Evolutionary conservation across 2,797 vertebrate genomes (phyloP), one percentile per base, ranked within the genome.

Genomic region (Xenentodon cancila): DNA sequence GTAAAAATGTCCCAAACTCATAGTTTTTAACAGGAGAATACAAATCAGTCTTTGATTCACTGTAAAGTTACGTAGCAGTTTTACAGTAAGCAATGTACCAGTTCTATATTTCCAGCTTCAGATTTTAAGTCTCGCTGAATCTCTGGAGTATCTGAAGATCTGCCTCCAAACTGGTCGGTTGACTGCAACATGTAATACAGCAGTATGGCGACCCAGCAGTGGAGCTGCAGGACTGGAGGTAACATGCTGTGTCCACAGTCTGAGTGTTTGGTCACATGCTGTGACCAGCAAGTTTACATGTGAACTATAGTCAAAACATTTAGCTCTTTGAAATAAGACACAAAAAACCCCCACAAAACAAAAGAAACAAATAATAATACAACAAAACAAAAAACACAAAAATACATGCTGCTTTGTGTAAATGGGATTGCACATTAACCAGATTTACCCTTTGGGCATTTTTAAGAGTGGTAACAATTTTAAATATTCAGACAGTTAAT

Each of bases 1-100:
- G 87, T 86, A 27, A 81, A 73, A 57, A 91, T 84, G 75, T 92
- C 89, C 91, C 91, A 91, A 54, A 92, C 64, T 65, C 86, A 91
- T 63, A 91, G 71, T 19, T 90, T 87, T 88, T 91, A 60, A 21
- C 19, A 52, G 48, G 27, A 2, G 5, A 42, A 37, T 9, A 50
- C 16, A 59, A 25, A 53, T 25, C 19, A 51, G 15, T 25, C 20
- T 37, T 37, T 50, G 16, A 42, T 8, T 20, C 44, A 56, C 37
- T 40, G 12, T 40, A 40, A 40, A 40, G 13, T 40, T 13, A 13
- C 37, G 3, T 40, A 15, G 12, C 34, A 37, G 9, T 37, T 13
- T 37, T 13, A 37, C 11, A 37, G 12, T 12, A 37, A 13, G 5
- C 9, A 37, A 37, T 0, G 15, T 15, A 40, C 3, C 3, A 40